These are phyloP conservation scores for Phengaris arion DNA, from an alignment of 2,888 invertebrate genomes.

Conservation along the genomic window DNA sequence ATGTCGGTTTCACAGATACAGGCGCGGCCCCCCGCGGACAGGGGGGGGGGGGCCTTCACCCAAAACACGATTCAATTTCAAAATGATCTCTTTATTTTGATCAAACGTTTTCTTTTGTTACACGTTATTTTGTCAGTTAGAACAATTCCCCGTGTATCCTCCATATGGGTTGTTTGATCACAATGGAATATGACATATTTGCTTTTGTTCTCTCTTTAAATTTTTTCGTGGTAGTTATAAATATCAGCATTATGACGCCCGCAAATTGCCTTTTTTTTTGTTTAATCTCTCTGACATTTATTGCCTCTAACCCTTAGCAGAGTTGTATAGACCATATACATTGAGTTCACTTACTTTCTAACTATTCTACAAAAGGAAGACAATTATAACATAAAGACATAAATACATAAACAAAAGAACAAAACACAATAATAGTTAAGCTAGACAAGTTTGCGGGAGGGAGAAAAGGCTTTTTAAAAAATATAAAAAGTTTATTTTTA, in stretches of 20 bases:
- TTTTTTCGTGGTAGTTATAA: background rate
- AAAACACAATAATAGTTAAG: no score
- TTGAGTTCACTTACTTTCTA: no score
- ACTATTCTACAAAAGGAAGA: no score
- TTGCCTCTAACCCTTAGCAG: no score
- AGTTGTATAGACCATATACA: no score
- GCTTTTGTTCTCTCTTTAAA: background rate
- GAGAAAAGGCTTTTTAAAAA: no score
- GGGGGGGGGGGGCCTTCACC: slow-evolving; percentile 23
- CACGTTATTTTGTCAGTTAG: slow-evolving; percentile 25
- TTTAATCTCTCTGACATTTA: no score
- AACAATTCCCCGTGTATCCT: background rate
- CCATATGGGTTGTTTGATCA: slow-evolving; percentile 13
- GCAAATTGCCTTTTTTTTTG: background rate
- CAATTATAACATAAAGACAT: no score
- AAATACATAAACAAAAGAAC: no score
- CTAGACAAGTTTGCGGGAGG: no score
- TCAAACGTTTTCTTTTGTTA: slow-evolving; percentile 26
- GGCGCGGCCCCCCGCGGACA: no score
- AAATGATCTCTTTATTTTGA: slow-evolving; percentile 33
- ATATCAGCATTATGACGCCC: background rate
- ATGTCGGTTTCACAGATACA: slow-evolving; percentile 50
- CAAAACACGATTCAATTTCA: slow-evolving; percentile 34
- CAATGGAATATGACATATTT: slow-evolving; percentile 5
- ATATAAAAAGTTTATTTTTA: no score